phyloP scores from a whole-genome alignment of 2,113 vertebrate genomes.

The Epinephelus moara region DNA sequence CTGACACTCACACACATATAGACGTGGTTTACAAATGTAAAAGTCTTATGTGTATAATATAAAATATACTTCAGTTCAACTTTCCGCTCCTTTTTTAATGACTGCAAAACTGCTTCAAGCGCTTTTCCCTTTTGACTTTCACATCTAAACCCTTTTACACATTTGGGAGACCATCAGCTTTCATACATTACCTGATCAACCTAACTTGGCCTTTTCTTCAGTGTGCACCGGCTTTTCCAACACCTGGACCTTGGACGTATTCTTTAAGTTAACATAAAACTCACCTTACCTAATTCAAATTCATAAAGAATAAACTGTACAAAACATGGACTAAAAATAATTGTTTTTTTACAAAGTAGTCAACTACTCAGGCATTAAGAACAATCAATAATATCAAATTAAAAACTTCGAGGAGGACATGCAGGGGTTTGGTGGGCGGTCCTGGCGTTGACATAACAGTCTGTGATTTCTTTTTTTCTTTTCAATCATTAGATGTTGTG shows the following conservation, averaged over 20 bases:
- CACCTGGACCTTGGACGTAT: slow-evolving; percentile 57
- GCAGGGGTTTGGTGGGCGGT: slow-evolving; percentile 58
- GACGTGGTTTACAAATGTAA: slow-evolving; percentile 53
- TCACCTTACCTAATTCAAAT: slow-evolving; percentile 31
- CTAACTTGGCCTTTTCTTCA: slow-evolving; percentile 1
- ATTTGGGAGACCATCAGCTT: neutral
- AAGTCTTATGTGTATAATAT: slow-evolving; percentile 35
- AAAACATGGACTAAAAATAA: slow-evolving; percentile 81
- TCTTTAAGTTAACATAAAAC: slow-evolving; percentile 47
- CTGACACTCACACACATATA: slow-evolving; percentile 19
- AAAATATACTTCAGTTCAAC: slow-evolving; percentile 52
- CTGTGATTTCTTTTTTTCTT: slow-evolving; percentile 29
- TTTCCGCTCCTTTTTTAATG: slow-evolving; percentile 28
- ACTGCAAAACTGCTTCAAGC: neutral
- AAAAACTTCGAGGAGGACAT: slow-evolving; percentile 69
- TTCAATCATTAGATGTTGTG: slow-evolving; percentile 90
- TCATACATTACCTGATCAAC: slow-evolving; percentile 11
- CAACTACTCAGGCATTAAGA: slow-evolving; percentile 63
- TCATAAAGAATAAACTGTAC: slow-evolving; percentile 68
- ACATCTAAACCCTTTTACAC: neutral
- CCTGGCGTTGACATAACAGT: slow-evolving; percentile 54
- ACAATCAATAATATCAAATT: slow-evolving; percentile 65
- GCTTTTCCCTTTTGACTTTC: slow-evolving; percentile 38
- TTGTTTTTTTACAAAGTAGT: slow-evolving; percentile 67
- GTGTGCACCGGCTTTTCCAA: slow-evolving; percentile 49